phyloP scores from a whole-genome alignment of 1,140 invertebrate species.

The Drosophila azteca region DNA sequence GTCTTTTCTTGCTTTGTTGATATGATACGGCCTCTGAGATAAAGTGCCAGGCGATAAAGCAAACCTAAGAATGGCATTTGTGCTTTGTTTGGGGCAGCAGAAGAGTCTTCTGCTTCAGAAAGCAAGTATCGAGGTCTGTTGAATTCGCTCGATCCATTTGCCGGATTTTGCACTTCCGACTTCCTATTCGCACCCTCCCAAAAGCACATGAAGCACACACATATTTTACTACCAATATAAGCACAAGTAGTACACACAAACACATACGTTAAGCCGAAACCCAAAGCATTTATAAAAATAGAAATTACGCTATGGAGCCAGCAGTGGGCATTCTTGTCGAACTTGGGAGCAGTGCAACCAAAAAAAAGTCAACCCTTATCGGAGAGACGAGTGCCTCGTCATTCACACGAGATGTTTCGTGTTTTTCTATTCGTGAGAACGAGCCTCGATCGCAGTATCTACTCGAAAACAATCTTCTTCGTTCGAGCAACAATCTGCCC shows the following conservation, averaged over 20 bases:
- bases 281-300: conserved; percentile 71
- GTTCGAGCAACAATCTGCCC: too few species aligned
- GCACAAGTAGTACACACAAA: conserved; percentile 13
- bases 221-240: conserved; percentile 43
- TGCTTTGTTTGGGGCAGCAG: neutral
- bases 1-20: conserved; percentile 7
- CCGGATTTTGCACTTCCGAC: conserved; percentile 16
- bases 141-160: neutral
- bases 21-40: conserved; percentile 37
- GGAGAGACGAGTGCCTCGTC: too few species aligned
- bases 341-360: conserved; percentile 9
- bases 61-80: conserved; percentile 14
- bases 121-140: too few species aligned
- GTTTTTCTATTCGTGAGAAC: too few species aligned
- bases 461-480: too few species aligned
- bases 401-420: too few species aligned
- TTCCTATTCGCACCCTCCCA: conserved; percentile 30
- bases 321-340: neutral
- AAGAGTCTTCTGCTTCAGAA: too few species aligned
- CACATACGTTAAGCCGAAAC: conserved; percentile 26
- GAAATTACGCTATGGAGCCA: conserved; percentile 66
- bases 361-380: conserved; percentile 2
- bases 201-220: conserved; percentile 13
- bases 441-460: too few species aligned
- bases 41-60: conserved; percentile 32